Percentiles rank a stretch among this genome's conserved stretches.
These are phyloP conservation scores for Balearica regulorum DNA, from an alignment of 2,797 vertebrate genomes.

Conservation along the genomic window DNA sequence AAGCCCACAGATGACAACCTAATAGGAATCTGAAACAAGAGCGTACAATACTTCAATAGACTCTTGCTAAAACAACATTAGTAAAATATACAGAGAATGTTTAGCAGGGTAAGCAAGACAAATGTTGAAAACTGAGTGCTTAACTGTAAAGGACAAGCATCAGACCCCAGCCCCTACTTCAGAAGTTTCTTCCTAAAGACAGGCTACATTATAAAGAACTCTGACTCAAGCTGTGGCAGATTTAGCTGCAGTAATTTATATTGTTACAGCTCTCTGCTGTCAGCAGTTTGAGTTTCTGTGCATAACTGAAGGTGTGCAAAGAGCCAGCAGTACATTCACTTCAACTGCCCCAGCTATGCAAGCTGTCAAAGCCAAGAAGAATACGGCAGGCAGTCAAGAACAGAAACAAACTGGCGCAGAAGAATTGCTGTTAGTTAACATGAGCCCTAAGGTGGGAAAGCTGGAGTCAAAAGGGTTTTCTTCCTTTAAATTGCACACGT, in stretches of 20 bases:
- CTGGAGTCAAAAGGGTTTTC: not conserved
- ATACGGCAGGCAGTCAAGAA: not conserved
- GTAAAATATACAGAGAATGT: not conserved
- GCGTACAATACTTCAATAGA: not conserved
- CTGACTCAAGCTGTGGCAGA: not conserved
- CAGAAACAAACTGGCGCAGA: not conserved
- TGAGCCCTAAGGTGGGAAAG: rapidly evolving
- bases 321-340: not conserved
- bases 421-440: not conserved
- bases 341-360: not conserved
- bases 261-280: not conserved
- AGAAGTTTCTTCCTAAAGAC: not conserved
- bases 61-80: not conserved
- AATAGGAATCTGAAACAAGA: constrained; percentile 79
- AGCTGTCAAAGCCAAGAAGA: not conserved
- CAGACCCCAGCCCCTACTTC: not conserved
- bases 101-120: not conserved
- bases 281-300: not conserved
- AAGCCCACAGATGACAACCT: constrained; percentile 79
- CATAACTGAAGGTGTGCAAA: not conserved
- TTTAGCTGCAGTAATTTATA: not conserved
- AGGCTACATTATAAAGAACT: not conserved
- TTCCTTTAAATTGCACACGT: not conserved
- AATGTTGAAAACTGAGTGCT: not conserved
- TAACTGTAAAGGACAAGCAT: not conserved